A percentile compares a stretch with the other conserved stretches of the same genome.
These are phyloP conservation scores for Athalia rosae DNA, from an alignment of 2,888 invertebrate species.

Conservation along the genomic window DNA sequence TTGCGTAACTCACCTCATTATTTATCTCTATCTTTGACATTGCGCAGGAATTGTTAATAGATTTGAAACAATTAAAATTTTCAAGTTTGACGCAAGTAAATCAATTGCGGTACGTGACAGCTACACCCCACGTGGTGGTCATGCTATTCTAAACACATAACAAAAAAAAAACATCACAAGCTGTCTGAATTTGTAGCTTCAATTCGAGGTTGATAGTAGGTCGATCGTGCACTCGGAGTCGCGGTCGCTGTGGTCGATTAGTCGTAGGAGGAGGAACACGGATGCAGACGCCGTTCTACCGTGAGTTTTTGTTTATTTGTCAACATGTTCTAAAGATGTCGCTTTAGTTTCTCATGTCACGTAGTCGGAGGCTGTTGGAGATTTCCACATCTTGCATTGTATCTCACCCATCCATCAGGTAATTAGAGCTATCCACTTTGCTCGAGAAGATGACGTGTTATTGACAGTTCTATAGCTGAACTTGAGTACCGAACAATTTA, in stretches of 20 bases:
- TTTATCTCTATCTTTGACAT: slow-evolving; percentile 63
- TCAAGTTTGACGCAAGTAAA: too few species aligned
- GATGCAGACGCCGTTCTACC: not conserved
- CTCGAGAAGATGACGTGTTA: not conserved
- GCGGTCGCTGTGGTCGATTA: not conserved
- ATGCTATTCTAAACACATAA: too few species aligned
- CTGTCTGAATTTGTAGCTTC: too few species aligned
- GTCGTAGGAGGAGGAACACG: not conserved
- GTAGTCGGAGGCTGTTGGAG: slow-evolving; percentile 38
- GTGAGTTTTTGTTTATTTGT: not conserved
- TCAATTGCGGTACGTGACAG: too few species aligned
- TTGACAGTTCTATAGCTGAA: slow-evolving; percentile 7
- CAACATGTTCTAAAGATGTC: not conserved
- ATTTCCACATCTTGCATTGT: slow-evolving; percentile 55
- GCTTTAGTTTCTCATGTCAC: slow-evolving; percentile 26
- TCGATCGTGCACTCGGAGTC: not conserved
- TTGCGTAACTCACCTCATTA: slow-evolving; percentile 61
- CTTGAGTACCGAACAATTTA: slow-evolving; percentile 2
- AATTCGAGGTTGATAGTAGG: too few species aligned
- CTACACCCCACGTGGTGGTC: too few species aligned
- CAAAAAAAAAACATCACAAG: too few species aligned
- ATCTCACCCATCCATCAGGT: slow-evolving; percentile 56
- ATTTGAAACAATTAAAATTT: not conserved
- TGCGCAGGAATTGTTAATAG: not conserved
- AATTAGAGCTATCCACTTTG: slow-evolving; percentile 49